These are phyloP conservation scores for Cirrhinus molitorella DNA, from an alignment of 2,797 vertebrate genomes.

Conservation along the genomic window DNA sequence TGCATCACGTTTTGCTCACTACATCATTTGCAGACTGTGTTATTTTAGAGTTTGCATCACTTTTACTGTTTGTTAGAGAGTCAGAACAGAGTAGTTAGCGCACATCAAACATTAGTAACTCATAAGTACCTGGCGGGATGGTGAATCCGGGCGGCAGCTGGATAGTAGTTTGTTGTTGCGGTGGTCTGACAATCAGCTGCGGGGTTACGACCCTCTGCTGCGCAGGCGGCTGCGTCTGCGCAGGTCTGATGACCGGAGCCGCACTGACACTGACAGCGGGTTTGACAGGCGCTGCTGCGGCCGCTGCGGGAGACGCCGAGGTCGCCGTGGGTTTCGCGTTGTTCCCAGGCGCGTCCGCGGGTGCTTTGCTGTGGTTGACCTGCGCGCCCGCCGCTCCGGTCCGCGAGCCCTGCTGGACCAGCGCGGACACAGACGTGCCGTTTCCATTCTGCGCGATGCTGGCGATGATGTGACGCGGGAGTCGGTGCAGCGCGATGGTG, in stretches of 20 bases:
- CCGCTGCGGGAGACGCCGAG: conserved; percentile 57
- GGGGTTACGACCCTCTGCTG: conserved; percentile 84
- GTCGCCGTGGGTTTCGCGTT: conserved; percentile 59
- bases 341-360: conserved; percentile 55
- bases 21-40: background rate
- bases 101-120: background rate
- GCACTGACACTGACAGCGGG: conserved; percentile 70
- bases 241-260: conserved; percentile 66
- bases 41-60: background rate
- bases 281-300: conserved; percentile 67
- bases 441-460: conserved; percentile 84
- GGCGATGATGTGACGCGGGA: conserved; percentile 80
- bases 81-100: background rate
- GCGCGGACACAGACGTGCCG: conserved; percentile 76
- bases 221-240: conserved; percentile 73
- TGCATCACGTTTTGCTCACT: background rate
- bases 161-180: conserved; percentile 87
- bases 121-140: conserved; percentile 85
- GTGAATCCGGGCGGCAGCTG: conserved; percentile 90
- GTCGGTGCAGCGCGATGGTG: conserved; percentile 81
- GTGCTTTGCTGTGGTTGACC: conserved; percentile 69
- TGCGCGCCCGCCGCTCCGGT: conserved; percentile 63
- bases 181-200: conserved; percentile 87
- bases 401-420: conserved; percentile 74
- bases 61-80: background rate